phyloP scores from a whole-genome alignment of 2,888 invertebrate genomes.

The Steinernema hermaphroditum region DNA sequence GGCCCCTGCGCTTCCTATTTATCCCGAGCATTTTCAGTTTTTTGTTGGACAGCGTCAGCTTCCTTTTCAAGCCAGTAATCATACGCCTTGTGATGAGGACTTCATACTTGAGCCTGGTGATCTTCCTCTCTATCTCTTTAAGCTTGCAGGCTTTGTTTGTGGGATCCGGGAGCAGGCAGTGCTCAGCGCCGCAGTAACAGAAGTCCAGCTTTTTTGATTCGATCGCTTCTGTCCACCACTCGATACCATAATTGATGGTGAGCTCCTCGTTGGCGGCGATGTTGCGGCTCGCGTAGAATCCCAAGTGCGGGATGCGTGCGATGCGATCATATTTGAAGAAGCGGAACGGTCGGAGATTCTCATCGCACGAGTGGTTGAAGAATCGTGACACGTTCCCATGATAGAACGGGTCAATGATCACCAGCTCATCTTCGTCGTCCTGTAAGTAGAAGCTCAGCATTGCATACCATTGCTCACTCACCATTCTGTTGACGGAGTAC shows the following conservation, averaged over 20 bases:
- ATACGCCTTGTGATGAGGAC: no score
- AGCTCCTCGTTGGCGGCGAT: constrained; percentile 36
- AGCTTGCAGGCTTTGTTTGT: no score
- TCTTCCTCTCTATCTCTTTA: no score
- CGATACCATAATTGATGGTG: constrained; percentile 39
- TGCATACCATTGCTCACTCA: not conserved
- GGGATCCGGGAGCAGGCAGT: constrained; percentile 21
- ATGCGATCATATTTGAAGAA: constrained; percentile 38
- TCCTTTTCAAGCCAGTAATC: no score
- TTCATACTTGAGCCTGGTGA: no score
- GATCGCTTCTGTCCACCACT: constrained; percentile 36
- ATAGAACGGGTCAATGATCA: constrained; percentile 35
- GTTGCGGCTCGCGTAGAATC: constrained; percentile 39
- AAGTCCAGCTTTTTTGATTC: not conserved
- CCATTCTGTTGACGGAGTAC: not conserved
- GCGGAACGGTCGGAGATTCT: constrained; percentile 36
- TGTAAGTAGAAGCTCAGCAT: no score
- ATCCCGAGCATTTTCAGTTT: no score
- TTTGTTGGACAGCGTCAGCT: no score
- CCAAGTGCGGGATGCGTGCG: constrained; percentile 34
- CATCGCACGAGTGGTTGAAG: constrained; percentile 41
- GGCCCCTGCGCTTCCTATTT: no score
- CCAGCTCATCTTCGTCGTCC: not conserved
- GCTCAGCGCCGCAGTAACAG: constrained; percentile 36
- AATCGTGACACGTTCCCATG: constrained; percentile 41